Evolutionary conservation across 2,888 invertebrate genomes (phyloP), one percentile per base, ranked within the genome.

Genomic region (Bedellia somnulentella): DNA sequence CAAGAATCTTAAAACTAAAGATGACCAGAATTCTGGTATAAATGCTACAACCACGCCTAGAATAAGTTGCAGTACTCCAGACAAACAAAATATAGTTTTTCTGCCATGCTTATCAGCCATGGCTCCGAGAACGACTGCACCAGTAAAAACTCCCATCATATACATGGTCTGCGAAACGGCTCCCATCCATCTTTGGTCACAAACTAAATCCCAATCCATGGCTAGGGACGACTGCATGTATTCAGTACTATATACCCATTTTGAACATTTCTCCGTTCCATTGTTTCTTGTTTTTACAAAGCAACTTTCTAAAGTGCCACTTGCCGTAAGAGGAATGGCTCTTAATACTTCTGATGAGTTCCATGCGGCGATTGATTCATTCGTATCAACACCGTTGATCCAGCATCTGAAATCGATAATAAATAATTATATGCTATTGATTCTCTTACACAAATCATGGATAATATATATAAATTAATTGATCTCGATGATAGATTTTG

Each of bases 81-180:
- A 91, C 77, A 85, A 81, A 50, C 87, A 90, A 51, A 89, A 91
- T 39, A 92, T 83, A 1, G 81, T 82, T 56, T 91, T 92, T 17
- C 92, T 78, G 4, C 92, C 92, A 37, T 86, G 81, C 62, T 86
- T 88, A 47, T 93, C 93, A 0, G 92, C 91, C 62, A 91, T 64
- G 28, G 86, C 86, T 5, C 92, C 92, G 17, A 92, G 62, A 0
- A 83, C 81, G 1, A 92, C 85, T 1, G 92, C 90, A 2, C 92
- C 92, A 1, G 85, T 81, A 47, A 92, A 89, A 4, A 90, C 89
- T 10, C 93, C 93, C 43, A 91, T 76, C 92, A 93, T 92, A 52
- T 85, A 88, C 25, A 78, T 51, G 3, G 87, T 83, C 52, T 92
- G 91, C 0, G 89, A 86, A 12, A 89, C 54, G 2, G 91, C 86